These are phyloP conservation scores for Enoplolaimus lenunculus DNA, from an alignment of 2,888 invertebrate genomes.

Conservation along the genomic window DNA sequence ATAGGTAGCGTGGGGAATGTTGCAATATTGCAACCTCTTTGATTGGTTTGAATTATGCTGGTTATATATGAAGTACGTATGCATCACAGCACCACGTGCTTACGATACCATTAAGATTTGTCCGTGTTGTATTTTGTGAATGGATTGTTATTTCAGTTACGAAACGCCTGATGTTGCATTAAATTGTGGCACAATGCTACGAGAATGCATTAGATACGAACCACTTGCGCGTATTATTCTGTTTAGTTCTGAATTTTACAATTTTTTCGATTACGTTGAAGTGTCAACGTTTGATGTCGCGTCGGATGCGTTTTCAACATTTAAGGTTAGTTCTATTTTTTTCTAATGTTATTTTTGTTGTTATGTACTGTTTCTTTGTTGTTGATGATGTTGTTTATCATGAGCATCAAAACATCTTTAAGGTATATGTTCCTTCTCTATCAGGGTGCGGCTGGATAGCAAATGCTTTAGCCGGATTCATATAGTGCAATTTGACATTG, in stretches of 20 bases:
- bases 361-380: slow-evolving; percentile 1
- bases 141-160: slow-evolving; percentile 54
- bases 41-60: too few species aligned
- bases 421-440: too few species aligned
- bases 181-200: slow-evolving; percentile 95
- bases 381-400: slow-evolving; percentile 17
- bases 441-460: too few species aligned
- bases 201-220: slow-evolving; percentile 95
- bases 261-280: slow-evolving; percentile 98
- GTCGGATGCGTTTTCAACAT: slow-evolving; percentile 99
- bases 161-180: slow-evolving; percentile 96
- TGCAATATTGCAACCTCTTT: too few species aligned
- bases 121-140: background rate
- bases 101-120: too few species aligned
- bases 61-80: too few species aligned
- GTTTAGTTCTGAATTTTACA: slow-evolving; percentile 92
- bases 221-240: slow-evolving; percentile 95
- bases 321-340: slow-evolving; percentile 61
- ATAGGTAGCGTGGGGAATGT: too few species aligned
- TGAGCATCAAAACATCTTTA: too few species aligned
- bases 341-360: slow-evolving; percentile 13
- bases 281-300: slow-evolving; percentile 99
- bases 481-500: too few species aligned
- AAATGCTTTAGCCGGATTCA: too few species aligned
- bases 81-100: too few species aligned